Conservation (phyloP, 1,140 invertebrate genomes). For the Homarus americanus region DNA sequence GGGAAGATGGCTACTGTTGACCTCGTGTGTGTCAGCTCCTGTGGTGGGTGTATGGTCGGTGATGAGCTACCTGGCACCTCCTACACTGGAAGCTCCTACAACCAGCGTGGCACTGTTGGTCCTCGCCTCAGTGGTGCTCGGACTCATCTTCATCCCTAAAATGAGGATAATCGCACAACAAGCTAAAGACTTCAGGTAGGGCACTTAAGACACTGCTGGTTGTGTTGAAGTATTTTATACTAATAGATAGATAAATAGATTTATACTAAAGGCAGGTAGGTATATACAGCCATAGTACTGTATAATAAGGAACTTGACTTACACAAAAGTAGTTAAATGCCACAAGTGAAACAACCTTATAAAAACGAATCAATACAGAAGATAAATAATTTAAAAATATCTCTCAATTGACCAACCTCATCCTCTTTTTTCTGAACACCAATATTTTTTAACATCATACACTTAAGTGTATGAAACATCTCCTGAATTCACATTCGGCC, state of each 20-base stretch:
- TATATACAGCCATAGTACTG: too few species aligned
- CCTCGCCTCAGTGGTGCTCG: slow-evolving; percentile 46
- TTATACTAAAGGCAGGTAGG: background rate
- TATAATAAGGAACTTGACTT: too few species aligned
- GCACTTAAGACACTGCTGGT: background rate
- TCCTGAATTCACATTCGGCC: too few species aligned
- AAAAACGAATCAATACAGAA: too few species aligned
- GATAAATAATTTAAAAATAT: too few species aligned
- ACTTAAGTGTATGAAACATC: background rate
- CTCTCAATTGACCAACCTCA: too few species aligned
- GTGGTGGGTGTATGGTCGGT: slow-evolving; percentile 60
- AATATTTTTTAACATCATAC: background rate
- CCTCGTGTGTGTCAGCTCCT: slow-evolving; percentile 53
- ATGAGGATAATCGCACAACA: slow-evolving; percentile 64
- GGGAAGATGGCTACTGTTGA: slow-evolving; percentile 61
- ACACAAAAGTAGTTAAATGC: too few species aligned
- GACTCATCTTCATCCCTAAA: slow-evolving; percentile 60
- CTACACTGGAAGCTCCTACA: slow-evolving; percentile 52
- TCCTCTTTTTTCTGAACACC: too few species aligned
- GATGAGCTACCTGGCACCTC: slow-evolving; percentile 60
- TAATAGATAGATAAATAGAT: background rate
- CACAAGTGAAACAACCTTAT: too few species aligned
- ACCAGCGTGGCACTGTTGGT: slow-evolving; percentile 57
- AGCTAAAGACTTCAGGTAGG: slow-evolving; percentile 64
- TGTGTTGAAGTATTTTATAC: background rate